Base-by-base conservation (phyloP, 2,113 vertebrate species). In the Vulpes vulpes region DNA sequence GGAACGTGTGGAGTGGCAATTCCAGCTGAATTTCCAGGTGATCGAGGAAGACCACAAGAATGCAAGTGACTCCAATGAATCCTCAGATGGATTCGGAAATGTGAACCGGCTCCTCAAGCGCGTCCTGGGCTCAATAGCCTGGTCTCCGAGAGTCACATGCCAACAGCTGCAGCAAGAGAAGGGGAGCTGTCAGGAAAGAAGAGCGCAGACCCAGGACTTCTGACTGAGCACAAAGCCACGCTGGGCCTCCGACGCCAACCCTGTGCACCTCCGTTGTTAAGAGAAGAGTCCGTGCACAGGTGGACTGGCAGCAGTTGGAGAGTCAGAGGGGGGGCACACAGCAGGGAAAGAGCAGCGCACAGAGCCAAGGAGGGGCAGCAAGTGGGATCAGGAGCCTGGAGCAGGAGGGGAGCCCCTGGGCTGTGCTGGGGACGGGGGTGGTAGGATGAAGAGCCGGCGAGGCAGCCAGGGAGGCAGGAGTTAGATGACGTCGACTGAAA, bases 191-290 rank as follows among this genome's bases (percentile, higher is more conserved):
- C n/a, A 4, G 9, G 3, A 11, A 69, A 20, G 7, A 2, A 3
- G 2, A 2, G 25, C 7, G 0, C 0, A n/a, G 9, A 4, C 59
- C 32, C 2, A 1, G 38, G 23, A 10, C 43, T 35, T 73, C 49
- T 32, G 51, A 32, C 0, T 9, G 38, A 8, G 16, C 4, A 4
- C 0, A 49, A 43, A 15, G 1, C 1, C 3, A 4, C 4, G 0
- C 8, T 22, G 32, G 32, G 55, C 22, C 27, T 7, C 67, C n/a
- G 19, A 2, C 1, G 0, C 11, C 0, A 6, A 3, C 12, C 22
- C 1, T 1, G 1, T 3, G 5, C 1, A 4, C 0, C 55, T 15
- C 59, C 12, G 7, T 20, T 35, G 8, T 55, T 20, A 15, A 8
- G 11, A 62, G 53, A 53, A 27, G 20, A 25, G 8, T 0, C 59